Conservation (phyloP, 2,113 vertebrate genomes). For the Megalops atlanticus region DNA sequence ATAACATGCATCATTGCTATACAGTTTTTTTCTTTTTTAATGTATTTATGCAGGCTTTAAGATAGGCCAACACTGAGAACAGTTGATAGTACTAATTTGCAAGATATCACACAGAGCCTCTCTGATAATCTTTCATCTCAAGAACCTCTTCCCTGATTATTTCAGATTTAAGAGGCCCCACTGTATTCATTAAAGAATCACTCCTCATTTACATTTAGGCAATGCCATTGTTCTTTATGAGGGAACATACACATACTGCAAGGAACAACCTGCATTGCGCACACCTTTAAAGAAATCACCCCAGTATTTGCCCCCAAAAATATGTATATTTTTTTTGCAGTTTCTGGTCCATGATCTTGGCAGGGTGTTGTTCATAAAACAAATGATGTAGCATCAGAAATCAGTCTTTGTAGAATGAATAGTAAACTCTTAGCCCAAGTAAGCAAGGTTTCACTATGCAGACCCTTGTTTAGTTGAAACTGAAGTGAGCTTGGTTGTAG, state of each 20-base stretch:
- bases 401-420: constrained; percentile 6
- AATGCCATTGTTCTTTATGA: constrained; percentile 49
- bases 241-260: too few relatives aligned
- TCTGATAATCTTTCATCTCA: constrained; percentile 69
- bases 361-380: neutral
- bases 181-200: constrained; percentile 66
- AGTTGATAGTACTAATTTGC: constrained; percentile 63
- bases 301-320: too few relatives aligned
- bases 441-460: constrained; percentile 50
- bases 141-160: constrained; percentile 64
- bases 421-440: too few relatives aligned
- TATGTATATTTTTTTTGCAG: too few relatives aligned
- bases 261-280: too few relatives aligned
- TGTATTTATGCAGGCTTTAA: constrained; percentile 53
- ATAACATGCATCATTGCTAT: neutral
- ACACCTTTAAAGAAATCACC: too few relatives aligned
- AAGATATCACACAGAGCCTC: constrained; percentile 53
- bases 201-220: constrained; percentile 64
- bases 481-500: neutral
- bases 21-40: constrained; percentile 23
- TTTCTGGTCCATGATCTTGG: too few relatives aligned
- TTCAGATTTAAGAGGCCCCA: constrained; percentile 65
- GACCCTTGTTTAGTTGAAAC: constrained; percentile 23
- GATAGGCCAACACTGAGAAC: constrained; percentile 60
- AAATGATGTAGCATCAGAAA: neutral